Conservation (phyloP, 2,113 vertebrate genomes). For the Sinocyclocheilus anophthalmus region DNA sequence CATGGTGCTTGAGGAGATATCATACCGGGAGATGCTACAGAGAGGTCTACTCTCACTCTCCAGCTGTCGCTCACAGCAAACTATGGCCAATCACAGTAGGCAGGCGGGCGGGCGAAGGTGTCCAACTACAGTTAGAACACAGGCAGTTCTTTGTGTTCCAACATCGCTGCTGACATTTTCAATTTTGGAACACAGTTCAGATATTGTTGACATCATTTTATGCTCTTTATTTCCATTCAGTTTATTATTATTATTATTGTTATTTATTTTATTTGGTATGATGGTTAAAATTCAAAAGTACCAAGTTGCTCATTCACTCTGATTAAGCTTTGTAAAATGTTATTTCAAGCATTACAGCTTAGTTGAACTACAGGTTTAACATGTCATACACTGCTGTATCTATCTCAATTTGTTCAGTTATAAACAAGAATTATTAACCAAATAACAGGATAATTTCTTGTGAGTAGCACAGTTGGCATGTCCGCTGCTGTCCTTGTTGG, state of each 20-base stretch:
- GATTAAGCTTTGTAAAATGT: neutral
- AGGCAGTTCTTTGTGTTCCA: constrained; percentile 38
- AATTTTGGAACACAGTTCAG: neutral
- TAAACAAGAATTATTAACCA: neutral
- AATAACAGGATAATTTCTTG: neutral
- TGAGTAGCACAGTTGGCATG: neutral
- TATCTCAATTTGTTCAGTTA: neutral
- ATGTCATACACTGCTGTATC: neutral
- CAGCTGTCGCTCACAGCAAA: constrained; percentile 75
- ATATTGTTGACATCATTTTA: too few relatives aligned
- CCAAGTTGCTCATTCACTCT: neutral
- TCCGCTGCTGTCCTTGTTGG: constrained; percentile 36
- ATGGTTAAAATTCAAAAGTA: too few relatives aligned
- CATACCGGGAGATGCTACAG: constrained; percentile 78
- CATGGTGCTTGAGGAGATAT: constrained; percentile 66
- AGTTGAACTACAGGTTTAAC: neutral
- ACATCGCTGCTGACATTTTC: constrained; percentile 25
- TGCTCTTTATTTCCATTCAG: too few relatives aligned
- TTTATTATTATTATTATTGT: too few relatives aligned
- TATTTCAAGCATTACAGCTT: neutral
- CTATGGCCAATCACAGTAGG: constrained; percentile 62
- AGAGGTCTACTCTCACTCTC: constrained; percentile 72
- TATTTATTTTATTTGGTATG: too few relatives aligned
- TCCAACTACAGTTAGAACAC: constrained; percentile 54
- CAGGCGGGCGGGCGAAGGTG: constrained; percentile 5